Evolutionary conservation across 2,797 vertebrate species (phyloP).

Genomic region (Emys orbicularis): DNA sequence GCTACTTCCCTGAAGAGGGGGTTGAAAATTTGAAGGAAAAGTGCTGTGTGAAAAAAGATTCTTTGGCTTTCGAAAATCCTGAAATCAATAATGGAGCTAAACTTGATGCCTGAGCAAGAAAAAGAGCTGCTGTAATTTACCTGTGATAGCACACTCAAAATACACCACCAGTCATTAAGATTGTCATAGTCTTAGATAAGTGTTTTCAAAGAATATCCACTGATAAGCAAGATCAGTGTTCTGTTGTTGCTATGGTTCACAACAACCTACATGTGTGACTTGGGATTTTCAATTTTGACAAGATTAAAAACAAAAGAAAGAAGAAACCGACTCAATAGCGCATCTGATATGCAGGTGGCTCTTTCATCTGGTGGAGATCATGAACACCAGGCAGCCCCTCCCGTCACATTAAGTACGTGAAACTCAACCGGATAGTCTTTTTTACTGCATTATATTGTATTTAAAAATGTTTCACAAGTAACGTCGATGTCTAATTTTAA

Average conservation of each 20-base stretch:
- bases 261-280: neutral
- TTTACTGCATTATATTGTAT: neutral
- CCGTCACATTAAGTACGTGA: neutral
- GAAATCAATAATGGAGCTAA: neutral
- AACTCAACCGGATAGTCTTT: neutral
- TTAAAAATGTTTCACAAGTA: neutral
- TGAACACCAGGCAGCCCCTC: neutral
- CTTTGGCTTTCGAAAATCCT: neutral
- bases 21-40: neutral
- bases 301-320: neutral
- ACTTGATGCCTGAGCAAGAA: neutral
- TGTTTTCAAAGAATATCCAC: neutral
- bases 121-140: neutral
- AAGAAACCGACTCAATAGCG: slow-evolving; percentile 4
- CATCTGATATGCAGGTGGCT: neutral
- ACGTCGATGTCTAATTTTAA: neutral
- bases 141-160: neutral
- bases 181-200: neutral
- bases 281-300: neutral
- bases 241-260: neutral
- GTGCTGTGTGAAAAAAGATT: neutral
- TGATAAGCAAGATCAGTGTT: slow-evolving; percentile 6
- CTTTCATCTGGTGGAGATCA: slow-evolving; percentile 8
- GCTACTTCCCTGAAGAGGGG: neutral
- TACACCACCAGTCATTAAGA: neutral